Base-by-base conservation (phyloP, 2,888 invertebrate species). In the Melolontha melolontha region DNA sequence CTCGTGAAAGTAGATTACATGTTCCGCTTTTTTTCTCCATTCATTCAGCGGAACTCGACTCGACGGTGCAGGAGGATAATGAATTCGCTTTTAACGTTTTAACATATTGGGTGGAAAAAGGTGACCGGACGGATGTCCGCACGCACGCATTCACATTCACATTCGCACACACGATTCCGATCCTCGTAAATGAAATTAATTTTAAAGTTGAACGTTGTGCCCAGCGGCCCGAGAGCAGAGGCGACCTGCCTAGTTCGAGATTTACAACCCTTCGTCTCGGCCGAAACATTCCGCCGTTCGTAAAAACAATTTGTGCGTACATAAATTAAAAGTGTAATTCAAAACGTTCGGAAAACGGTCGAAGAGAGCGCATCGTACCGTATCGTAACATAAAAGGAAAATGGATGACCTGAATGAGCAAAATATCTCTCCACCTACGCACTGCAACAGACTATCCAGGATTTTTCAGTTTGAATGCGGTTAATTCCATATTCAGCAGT, bases 271-370 rank as follows among this genome's bases (percentile, higher is more conserved):
- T 17, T 22, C 55, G 34, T 29, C 55, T 54, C 14, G 54, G 16
- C 40, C 57, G 55, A n/a, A 55, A 55, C 55, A 40, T 17, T 54
- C 44, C 42, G 42, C 22, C 27, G 57, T 57, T 41, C 57, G 57
- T 57, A 57, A 57, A 57, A 57, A 57, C 57, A 57, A 57, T 57
- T 57, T 57, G 57, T 57, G 57, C 57, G 57, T 57, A 57, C 57
- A 57, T 57, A 57, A 57, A 57, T 57, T 57, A 57, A 57, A 57
- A 57, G 27, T 57, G 57, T 57, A 44, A 57, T 57, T 57, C 57
- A 42, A 22, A 27, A 10, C 57, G 44, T 57, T 57, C 57, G 57
- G 44, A 12, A 16, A 44, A 39, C 5, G 16, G 54, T 27, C 17
- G 50, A 17, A 17, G 50, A 12, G 12, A 57, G 14, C 57, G 42